These are phyloP conservation scores for Agrochola macilenta DNA, from an alignment of 2,888 invertebrate genomes.

Conservation along the genomic window DNA sequence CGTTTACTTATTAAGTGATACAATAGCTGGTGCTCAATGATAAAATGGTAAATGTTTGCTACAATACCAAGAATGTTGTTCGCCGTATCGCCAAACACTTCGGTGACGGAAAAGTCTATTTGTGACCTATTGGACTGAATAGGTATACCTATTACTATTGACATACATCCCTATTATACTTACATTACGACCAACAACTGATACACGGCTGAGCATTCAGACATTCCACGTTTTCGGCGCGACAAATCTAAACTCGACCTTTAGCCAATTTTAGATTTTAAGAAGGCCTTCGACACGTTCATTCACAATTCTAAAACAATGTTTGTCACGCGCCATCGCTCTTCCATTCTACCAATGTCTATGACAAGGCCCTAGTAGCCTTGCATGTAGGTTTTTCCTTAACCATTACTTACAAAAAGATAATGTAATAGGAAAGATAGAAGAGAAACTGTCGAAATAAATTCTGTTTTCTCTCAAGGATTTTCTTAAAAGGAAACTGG, in stretches of 20 bases:
- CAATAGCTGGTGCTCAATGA: background rate
- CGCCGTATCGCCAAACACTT: background rate
- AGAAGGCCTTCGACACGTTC: constrained; percentile 37
- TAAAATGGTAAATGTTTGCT: background rate
- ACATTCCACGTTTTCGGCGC: background rate
- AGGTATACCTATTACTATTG: constrained; percentile 17
- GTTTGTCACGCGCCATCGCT: constrained; percentile 46
- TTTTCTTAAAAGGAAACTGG: background rate
- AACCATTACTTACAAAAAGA: constrained; percentile 44
- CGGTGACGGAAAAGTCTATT: background rate
- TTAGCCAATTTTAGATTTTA: constrained; percentile 28
- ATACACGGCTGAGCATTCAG: background rate
- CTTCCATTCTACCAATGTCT: constrained; percentile 61
- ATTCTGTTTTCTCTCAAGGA: constrained; percentile 21
- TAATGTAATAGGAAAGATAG: constrained; percentile 26
- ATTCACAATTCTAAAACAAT: constrained; percentile 56
- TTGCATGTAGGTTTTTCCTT: constrained; percentile 56
- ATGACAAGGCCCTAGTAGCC: constrained; percentile 57
- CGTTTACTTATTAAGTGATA: background rate
- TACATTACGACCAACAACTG: background rate
- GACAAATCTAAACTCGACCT: constrained; percentile 15
- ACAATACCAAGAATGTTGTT: background rate
- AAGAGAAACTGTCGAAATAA: constrained; percentile 20
- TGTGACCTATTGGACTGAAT: constrained; percentile 19
- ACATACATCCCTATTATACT: constrained; percentile 17